Conservation (phyloP, 2,113 vertebrate species). For the Petromus typicus region DNA sequence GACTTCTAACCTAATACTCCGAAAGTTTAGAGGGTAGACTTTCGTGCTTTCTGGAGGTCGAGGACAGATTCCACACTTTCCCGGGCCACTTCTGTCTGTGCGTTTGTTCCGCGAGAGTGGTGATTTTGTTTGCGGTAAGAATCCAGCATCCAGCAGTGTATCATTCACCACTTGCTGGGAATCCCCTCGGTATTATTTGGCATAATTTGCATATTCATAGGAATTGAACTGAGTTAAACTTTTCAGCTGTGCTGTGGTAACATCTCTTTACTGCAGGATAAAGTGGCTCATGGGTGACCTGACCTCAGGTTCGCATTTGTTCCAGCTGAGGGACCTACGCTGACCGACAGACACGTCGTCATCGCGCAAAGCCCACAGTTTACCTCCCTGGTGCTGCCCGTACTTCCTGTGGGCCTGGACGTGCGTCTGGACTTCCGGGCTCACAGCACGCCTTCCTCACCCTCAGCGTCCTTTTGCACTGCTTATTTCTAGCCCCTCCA, state of each 20-base stretch:
- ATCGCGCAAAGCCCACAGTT: no score
- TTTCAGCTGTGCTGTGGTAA: not conserved
- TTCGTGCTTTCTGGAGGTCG: not conserved
- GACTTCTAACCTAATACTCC: not conserved
- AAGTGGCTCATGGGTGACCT: not conserved
- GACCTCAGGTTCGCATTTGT: not conserved
- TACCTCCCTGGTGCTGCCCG: not conserved
- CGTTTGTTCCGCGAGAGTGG: not conserved
- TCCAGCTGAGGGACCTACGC: accelerated
- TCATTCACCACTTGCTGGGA: not conserved
- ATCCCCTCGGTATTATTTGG: not conserved
- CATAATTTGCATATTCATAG: not conserved
- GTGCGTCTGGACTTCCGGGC: not conserved
- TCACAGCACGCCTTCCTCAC: not conserved
- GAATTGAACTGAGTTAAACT: not conserved
- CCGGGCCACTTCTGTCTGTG: not conserved
- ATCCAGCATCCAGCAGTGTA: accelerated
- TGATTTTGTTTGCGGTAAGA: not conserved
- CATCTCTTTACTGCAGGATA: not conserved
- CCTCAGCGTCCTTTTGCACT: not conserved
- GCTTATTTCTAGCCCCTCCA: not conserved
- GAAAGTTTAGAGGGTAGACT: not conserved
- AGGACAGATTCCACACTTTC: not conserved
- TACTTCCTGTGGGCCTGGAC: not conserved
- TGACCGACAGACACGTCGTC: not conserved